Base-by-base conservation (phyloP, 2,797 vertebrate species). In the Aselliscus stoliczkanus region DNA sequence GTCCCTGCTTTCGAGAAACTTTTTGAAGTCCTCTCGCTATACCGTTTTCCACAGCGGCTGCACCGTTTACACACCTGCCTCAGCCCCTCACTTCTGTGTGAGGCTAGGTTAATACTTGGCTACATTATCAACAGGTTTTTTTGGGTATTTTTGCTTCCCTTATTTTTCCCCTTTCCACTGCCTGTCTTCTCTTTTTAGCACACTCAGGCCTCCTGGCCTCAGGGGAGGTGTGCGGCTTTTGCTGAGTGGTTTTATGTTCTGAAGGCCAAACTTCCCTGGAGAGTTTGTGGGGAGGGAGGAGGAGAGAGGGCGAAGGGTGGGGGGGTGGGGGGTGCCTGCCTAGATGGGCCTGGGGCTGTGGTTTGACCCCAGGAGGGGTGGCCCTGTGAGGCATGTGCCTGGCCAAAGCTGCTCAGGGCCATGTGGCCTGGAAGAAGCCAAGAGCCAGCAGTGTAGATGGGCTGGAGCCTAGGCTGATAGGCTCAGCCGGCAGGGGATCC, bases 301-400 rank as follows among this genome's bases (percentile, higher is more conserved):
- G 85, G 79, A 93, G 93, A 87, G 92, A 97, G 95, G 81, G 96
- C 88, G 95, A 69, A 73, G 8, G 34, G 18, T 21, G 20, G 47
- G 47, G 47, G 8, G 34, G 18, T 21, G 20, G 47, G 47, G 47
- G 42, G 18, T 31, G 23, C 52, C 1, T 0, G 27, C 27, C 47
- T 2, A 3, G 88, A 65, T 3, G 25, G 67, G n/a, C 10, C 72
- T 37, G 54, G 54, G 34, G 27, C 37, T 29, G 44, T 50, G 37
- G 39, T 60, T 58, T 75, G 21, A 29, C 21, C n/a, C 47, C 13
- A 13, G 50, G 50, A 23, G 50, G 37, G 34, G 39, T 34, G 76
- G 34, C 23, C 7, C 0, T 17, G 9, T 17, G 39, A 27, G 4
- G 7, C 29, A 1, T 3, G 15, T 2, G 5, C 25, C 75, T 25